These are phyloP conservation scores for Onychomys torridus DNA, from an alignment of 2,797 vertebrate genomes.

Conservation along the genomic window DNA sequence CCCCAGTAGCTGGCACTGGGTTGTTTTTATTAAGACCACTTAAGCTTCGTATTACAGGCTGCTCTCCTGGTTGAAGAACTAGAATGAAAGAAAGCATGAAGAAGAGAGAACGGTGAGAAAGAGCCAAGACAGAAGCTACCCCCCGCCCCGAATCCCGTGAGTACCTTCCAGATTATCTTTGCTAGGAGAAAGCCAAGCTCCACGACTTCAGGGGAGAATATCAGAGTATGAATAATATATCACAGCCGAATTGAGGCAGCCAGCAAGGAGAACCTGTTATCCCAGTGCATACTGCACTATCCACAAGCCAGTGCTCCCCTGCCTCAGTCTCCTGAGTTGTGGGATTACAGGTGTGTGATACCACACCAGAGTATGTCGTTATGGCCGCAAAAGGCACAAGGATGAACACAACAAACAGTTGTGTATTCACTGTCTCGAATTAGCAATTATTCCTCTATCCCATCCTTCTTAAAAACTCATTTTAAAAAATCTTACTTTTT, in stretches of 20 bases:
- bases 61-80: background rate
- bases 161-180: background rate
- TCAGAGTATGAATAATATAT: background rate
- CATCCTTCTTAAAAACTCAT: background rate
- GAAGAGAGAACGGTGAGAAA: background rate
- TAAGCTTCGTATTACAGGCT: background rate
- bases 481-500: background rate
- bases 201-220: background rate
- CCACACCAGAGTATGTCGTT: background rate
- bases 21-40: too few relatives aligned
- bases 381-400: background rate
- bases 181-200: background rate
- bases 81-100: background rate
- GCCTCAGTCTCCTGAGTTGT: background rate
- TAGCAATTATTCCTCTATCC: background rate
- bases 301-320: background rate
- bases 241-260: background rate
- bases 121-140: background rate
- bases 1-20: too few relatives aligned
- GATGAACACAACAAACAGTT: background rate
- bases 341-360: too few relatives aligned
- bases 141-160: background rate
- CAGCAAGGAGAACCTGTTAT: background rate
- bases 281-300: accelerated
- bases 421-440: background rate